phyloP scores from a whole-genome alignment of 92 coral and sea anemone species.

The Actinernus sp. region DNA sequence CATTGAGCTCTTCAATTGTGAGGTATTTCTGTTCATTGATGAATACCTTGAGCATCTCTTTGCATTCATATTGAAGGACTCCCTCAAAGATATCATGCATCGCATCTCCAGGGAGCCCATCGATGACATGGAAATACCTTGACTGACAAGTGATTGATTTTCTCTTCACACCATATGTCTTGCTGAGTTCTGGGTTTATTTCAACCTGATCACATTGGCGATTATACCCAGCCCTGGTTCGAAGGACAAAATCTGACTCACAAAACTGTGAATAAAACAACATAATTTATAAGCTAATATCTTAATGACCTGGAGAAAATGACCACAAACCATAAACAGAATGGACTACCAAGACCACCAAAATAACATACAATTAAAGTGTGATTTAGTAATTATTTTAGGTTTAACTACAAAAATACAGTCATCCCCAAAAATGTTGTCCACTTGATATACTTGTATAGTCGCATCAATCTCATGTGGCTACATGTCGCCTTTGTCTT shows the following conservation, averaged over 20 bases:
- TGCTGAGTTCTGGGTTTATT: background rate
- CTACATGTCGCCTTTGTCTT: no score
- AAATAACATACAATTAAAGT: no score
- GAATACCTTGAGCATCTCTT: slow-evolving; percentile 47
- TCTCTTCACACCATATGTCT: slow-evolving; percentile 42
- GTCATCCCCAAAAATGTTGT: no score
- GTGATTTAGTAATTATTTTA: no score
- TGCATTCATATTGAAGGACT: slow-evolving; percentile 41
- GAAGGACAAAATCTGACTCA: background rate
- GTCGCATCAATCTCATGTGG: no score
- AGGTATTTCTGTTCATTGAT: slow-evolving; percentile 43
- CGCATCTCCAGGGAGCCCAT: slow-evolving; percentile 73
- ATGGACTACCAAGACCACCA: no score
- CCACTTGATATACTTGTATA: no score
- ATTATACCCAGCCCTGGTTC: background rate
- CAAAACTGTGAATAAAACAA: slow-evolving; percentile 1
- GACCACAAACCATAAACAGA: no score
- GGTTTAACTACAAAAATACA: no score
- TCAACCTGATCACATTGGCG: background rate
- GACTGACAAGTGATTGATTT: slow-evolving; percentile 26
- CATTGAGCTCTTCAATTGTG: slow-evolving; percentile 51
- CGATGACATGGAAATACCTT: slow-evolving; percentile 50
- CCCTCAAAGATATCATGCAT: slow-evolving; percentile 79
- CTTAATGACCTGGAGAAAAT: no score
- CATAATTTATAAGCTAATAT: no score